Percentiles rank a stretch among this genome's conserved stretches.
These are phyloP conservation scores for Zonotrichia albicollis DNA, from an alignment of 2,797 vertebrate genomes.

Conservation along the genomic window DNA sequence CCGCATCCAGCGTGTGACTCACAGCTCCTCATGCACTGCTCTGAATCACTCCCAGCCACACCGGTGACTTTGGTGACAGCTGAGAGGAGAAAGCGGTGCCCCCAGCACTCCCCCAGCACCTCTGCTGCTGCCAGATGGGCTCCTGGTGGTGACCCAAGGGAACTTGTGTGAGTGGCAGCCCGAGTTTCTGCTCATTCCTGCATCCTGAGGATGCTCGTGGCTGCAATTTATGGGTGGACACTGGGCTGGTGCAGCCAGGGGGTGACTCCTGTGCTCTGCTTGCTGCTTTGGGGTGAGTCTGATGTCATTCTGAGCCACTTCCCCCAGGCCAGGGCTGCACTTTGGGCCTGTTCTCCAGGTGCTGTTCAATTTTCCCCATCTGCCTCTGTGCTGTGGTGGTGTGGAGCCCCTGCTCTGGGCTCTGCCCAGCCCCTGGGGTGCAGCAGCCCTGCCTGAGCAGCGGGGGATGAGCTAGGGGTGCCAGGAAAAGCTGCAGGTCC, in stretches of 20 bases:
- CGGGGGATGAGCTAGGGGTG: background rate
- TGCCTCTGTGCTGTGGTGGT: accelerated
- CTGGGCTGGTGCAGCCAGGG: accelerated
- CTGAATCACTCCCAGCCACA: constrained; percentile 73
- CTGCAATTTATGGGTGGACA: too few relatives aligned
- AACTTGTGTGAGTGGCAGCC: background rate
- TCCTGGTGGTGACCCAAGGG: background rate
- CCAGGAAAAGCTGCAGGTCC: background rate
- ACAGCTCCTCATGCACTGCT: constrained; percentile 51
- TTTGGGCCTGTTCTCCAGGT: background rate
- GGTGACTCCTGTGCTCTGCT: background rate
- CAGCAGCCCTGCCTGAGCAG: background rate
- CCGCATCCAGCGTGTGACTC: constrained; percentile 68
- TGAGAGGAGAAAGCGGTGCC: background rate
- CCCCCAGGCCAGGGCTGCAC: accelerated
- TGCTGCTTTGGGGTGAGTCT: background rate
- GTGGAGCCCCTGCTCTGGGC: background rate
- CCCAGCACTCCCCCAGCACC: background rate
- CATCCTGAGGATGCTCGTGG: background rate
- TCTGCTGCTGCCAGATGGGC: background rate
- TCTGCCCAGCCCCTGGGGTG: background rate
- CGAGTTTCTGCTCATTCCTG: background rate
- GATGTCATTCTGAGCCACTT: accelerated
- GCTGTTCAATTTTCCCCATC: background rate
- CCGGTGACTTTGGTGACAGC: constrained; percentile 63